These are phyloP conservation scores for Melipona quadrifasciata DNA, from an alignment of 1,140 invertebrate genomes.

Conservation along the genomic window DNA sequence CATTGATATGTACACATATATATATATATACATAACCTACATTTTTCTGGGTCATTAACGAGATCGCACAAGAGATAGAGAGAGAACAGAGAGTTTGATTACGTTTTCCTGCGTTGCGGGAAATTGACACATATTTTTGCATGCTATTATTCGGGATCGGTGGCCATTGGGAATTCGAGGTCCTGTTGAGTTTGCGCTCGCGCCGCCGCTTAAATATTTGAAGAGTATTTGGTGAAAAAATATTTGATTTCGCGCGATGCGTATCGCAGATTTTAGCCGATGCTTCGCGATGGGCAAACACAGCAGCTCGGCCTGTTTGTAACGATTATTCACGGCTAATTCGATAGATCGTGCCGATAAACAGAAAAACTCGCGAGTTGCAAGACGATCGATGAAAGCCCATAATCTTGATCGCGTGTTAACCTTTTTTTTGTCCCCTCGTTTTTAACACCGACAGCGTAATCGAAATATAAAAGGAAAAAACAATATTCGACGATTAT, in stretches of 20 bases:
- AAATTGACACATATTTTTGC: neutral
- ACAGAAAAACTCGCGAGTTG: neutral
- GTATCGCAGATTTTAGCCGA: neutral
- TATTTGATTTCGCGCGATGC: neutral
- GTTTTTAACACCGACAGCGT: too few species aligned
- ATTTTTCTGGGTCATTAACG: too few species aligned
- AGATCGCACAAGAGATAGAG: too few species aligned
- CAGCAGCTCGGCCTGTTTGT: neutral
- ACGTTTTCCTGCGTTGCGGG: too few species aligned
- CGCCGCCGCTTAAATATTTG: slow-evolving; percentile 13
- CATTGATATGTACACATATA: too few species aligned
- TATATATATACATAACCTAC: too few species aligned
- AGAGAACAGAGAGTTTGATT: too few species aligned
- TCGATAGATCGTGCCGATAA: neutral
- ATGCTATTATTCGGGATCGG: neutral
- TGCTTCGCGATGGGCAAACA: neutral
- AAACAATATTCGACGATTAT: neutral
- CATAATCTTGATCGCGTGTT: neutral
- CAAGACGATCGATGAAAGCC: slow-evolving; percentile 5
- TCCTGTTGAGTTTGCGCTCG: neutral
- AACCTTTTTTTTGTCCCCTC: neutral
- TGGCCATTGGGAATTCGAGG: neutral
- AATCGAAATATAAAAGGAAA: neutral
- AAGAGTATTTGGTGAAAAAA: neutral
- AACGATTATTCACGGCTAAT: slow-evolving; percentile 22